Conservation (phyloP, 2,113 vertebrate species). For the Pao palembangensis region DNA sequence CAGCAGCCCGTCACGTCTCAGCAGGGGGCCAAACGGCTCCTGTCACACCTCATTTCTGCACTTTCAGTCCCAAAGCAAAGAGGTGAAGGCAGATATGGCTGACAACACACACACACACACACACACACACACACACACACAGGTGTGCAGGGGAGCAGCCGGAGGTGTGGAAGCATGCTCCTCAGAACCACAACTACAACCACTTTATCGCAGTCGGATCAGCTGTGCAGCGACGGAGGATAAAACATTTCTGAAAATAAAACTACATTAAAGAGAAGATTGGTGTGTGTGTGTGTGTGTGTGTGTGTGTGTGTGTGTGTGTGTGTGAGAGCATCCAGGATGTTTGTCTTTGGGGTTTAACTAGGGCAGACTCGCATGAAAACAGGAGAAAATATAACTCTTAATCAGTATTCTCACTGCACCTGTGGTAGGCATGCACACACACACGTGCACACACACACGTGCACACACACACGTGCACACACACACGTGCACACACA, state of each 20-base stretch:
- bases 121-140: no score
- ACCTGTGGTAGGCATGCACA: not conserved
- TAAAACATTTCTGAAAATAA: no score
- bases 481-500: not conserved
- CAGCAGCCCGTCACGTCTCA: conserved; percentile 6
- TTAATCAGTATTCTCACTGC: conserved; percentile 16
- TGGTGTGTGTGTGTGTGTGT: conserved; percentile 1
- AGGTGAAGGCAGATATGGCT: not conserved
- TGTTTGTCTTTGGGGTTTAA: conserved; percentile 13
- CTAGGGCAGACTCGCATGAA: conserved; percentile 6
- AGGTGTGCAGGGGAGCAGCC: no score
- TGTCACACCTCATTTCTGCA: conserved; percentile 57
- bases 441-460: not conserved
- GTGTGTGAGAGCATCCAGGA: not conserved
- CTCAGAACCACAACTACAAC: no score
- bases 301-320: not conserved
- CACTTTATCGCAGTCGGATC: no score
- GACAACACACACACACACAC: no score
- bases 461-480: conserved; percentile 1
- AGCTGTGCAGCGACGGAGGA: no score
- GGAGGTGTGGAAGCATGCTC: no score
- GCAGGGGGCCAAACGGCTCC: conserved; percentile 34
- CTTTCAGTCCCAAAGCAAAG: conserved; percentile 2
- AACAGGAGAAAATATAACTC: conserved; percentile 13
- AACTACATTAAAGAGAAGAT: no score